A percentile compares a stretch with the other conserved stretches of the same genome.
These are phyloP conservation scores for Catamblyrhynchus diadema DNA, from an alignment of 2,797 vertebrate genomes.

Conservation along the genomic window DNA sequence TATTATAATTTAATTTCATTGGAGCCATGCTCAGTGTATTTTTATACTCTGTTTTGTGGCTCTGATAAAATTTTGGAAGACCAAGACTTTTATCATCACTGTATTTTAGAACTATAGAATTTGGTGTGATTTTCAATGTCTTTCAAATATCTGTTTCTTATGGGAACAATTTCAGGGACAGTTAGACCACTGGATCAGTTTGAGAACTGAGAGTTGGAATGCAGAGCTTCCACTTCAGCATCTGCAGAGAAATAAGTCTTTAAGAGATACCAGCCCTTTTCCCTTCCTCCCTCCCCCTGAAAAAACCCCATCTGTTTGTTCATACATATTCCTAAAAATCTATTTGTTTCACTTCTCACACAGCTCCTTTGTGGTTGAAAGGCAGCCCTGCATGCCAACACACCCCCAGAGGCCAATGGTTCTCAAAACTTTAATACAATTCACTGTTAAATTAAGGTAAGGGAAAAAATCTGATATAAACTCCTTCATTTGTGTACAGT, in stretches of 20 bases:
- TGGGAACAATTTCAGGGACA: not conserved
- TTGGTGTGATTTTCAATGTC: not conserved
- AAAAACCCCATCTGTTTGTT: not conserved
- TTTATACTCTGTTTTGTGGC: not conserved
- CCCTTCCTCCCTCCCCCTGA: accelerated
- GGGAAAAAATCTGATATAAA: not conserved
- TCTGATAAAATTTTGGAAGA: not conserved
- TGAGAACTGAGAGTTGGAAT: not conserved
- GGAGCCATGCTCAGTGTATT: not conserved
- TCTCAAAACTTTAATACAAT: constrained; percentile 95
- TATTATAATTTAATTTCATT: not conserved
- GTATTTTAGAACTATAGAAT: not conserved
- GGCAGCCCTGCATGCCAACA: constrained; percentile 96
- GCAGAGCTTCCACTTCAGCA: not conserved
- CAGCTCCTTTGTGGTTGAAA: constrained; percentile 95
- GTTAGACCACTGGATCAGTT: not conserved
- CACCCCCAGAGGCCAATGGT: constrained; percentile 95
- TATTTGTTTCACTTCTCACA: constrained; percentile 10
- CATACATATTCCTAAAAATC: not conserved
- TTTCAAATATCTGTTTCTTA: not conserved
- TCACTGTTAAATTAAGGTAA: constrained; percentile 96
- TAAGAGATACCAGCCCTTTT: not conserved
- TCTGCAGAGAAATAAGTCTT: not conserved
- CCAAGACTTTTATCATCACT: not conserved
- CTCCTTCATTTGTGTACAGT: not conserved